Base-by-base conservation (phyloP, 2,113 vertebrate species). In the Thalassarche chlororhynchos region DNA sequence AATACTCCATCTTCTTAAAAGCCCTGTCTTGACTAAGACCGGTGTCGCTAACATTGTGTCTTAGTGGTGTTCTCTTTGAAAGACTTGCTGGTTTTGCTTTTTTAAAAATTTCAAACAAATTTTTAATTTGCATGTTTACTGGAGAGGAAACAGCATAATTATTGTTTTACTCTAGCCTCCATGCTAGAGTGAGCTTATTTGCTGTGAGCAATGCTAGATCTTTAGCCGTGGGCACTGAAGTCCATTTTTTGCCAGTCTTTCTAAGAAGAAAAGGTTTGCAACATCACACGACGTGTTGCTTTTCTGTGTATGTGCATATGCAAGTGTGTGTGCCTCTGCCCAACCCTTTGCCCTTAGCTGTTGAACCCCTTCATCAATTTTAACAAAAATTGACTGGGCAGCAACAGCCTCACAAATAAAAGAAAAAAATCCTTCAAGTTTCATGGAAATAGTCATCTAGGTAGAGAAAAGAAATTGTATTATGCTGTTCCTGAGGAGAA, bases 1-100 rank as follows among this genome's bases (percentile, higher is more conserved):
- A 94, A 69, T 65, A 88, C 31, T 68, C 81, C 69, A 74, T 90
- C 70, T 82, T 95, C 84, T 85, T 96, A 89, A 96, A 98, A 97
- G 66, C 86, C 80, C 21, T 75, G 20, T 90, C 87, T 81, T 96
- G 57, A 79, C 52, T 52, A 32, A 58, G n/a, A 40, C 29, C 7
- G 1, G 18, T 42, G 62, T 84, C 6, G 1, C 36, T 89, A 80
- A 68, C 38, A 18, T 42, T 62, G 47, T 44, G 52, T 75, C 51
- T 80, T 64, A 40, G 24, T 32, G 17, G 6, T 28, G 57, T 26
- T 82, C 49, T 68, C 38, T 82, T 83, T 54, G 42, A 89, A 79
- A 93, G 38, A 44, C 17, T 71, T 71, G 19, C 15, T 58, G 12
- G 13, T 5, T 89, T 93, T 89, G n/a, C 6, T 26, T 36, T 87